phyloP scores from a whole-genome alignment of 2,888 invertebrate species.

The Gisinianus flammeolus region DNA sequence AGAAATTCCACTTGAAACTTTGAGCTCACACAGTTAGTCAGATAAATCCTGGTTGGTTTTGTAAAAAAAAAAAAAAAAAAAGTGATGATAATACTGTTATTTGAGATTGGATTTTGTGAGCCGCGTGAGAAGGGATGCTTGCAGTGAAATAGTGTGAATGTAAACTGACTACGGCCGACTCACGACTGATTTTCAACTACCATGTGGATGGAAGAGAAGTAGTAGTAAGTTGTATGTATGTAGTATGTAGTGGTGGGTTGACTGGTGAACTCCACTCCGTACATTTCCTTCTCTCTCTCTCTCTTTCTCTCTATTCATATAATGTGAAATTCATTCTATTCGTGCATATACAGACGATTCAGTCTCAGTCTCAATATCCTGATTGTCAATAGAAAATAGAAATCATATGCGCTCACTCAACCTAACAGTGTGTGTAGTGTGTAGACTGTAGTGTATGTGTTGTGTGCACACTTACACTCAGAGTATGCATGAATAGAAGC shows the following conservation, averaged over 20 bases:
- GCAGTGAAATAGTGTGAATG: constrained; percentile 3
- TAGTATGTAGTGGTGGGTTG: background rate
- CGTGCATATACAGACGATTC: background rate
- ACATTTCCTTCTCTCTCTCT: background rate
- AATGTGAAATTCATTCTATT: background rate
- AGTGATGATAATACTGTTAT: too few species aligned
- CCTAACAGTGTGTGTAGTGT: too few species aligned
- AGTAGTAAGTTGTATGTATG: background rate
- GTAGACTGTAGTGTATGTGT: too few species aligned
- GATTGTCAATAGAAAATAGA: background rate
- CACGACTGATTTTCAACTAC: constrained; percentile 20
- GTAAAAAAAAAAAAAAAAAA: too few species aligned
- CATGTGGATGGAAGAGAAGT: constrained; percentile 22
- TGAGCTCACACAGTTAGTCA: too few species aligned
- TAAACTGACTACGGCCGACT: constrained; percentile 19
- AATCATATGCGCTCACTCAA: background rate
- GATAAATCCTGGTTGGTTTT: too few species aligned
- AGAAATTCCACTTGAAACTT: too few species aligned
- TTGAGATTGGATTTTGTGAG: too few species aligned
- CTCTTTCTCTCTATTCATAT: constrained; percentile 5
- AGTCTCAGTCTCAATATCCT: background rate
- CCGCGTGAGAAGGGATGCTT: background rate
- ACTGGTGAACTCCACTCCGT: background rate
- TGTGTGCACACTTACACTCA: background rate
- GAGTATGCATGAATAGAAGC: background rate